Evolutionary conservation across 1,140 invertebrate genomes (phyloP), one percentile per base, ranked within the genome.

Genomic region (Bombus huntii): DNA sequence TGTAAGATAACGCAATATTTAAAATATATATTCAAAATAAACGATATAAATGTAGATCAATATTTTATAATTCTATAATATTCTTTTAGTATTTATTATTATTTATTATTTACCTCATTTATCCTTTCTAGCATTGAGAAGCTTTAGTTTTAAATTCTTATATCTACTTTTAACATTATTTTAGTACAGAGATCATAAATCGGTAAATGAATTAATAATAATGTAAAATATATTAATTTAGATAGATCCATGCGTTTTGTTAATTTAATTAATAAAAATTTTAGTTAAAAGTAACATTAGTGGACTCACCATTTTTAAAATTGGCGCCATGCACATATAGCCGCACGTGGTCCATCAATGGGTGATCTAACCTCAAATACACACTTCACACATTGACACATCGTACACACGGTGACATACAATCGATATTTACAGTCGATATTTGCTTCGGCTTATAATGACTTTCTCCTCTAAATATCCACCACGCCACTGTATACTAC

Each of bases 221-320:
- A 34, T 25, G 34, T 66, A 68, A 73, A 25, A 31, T 31, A 44
- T 39, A 42, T 44, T 10, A 44, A 31, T 73, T 15, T 31, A 44
- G 3, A 73, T 31, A 37, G 1, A 37, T 68, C 22, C n/a, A 31
- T 31, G 18, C 37, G 6, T 25, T 65, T 31, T 31, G 65, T 31
- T 15, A 18, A 34, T 18, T 8, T 66, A 34, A 66, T 70, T 47
- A 70, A 53, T 72, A 25, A 42, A 31, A 68, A 53, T 57, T 68
- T 6, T 8, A 9, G 0, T 31, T 25, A 31, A 65, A 44, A 81
- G 25, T 28, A 62, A 22, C 37, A 42, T 34, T 39, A 9, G 31
- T 28, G 18, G 47, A 88, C 87, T 85, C 37, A 88, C 77, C 77
- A 39, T 53, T 65, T 81, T 85, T 66, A 62, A 88, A 87, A 12